A percentile compares a stretch with the other conserved stretches of the same genome.
Evolutionary conservation across 2,888 invertebrate genomes (phyloP).

Genomic region (Caenorhabditis sp.): DNA sequence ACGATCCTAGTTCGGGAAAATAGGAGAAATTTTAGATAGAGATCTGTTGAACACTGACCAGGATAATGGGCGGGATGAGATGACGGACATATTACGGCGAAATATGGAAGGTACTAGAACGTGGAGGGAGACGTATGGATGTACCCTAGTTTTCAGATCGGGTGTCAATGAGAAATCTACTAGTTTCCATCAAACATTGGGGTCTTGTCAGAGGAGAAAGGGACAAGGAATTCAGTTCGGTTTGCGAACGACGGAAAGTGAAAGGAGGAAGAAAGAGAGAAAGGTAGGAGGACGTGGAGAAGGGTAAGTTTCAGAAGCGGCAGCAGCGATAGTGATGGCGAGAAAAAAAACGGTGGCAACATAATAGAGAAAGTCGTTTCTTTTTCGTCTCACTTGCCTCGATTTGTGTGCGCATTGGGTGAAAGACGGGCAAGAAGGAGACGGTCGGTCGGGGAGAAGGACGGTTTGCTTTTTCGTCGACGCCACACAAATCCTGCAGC

Average conservation of each 20-base stretch:
- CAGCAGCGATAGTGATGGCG: conserved; percentile 5
- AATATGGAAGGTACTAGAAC: background rate
- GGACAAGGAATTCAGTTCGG: conserved; percentile 45
- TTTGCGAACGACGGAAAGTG: conserved; percentile 49
- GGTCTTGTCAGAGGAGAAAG: conserved; percentile 16
- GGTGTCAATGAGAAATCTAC: conserved; percentile 22
- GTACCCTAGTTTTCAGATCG: conserved; percentile 37
- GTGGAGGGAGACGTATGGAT: conserved; percentile 4
- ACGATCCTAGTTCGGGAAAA: background rate
- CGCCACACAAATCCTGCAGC: conserved; percentile 39
- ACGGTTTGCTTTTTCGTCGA: conserved; percentile 32
- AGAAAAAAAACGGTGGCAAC: conserved; percentile 43
- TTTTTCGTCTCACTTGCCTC: conserved; percentile 7
- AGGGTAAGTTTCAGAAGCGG: conserved; percentile 24
- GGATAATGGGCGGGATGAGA: background rate
- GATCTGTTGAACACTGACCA: conserved; percentile 7
- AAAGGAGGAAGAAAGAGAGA: conserved; percentile 43
- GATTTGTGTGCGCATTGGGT: conserved; percentile 20
- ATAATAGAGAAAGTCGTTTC: conserved; percentile 38
- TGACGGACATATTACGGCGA: conserved; percentile 13
- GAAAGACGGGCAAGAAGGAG: conserved; percentile 9
- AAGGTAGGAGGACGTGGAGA: conserved; percentile 17
- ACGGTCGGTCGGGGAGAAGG: conserved; percentile 18
- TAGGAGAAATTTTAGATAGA: background rate
- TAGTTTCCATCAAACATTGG: conserved; percentile 17